Base-by-base conservation (phyloP, 2,797 vertebrate species). In the Bradypus variegatus region DNA sequence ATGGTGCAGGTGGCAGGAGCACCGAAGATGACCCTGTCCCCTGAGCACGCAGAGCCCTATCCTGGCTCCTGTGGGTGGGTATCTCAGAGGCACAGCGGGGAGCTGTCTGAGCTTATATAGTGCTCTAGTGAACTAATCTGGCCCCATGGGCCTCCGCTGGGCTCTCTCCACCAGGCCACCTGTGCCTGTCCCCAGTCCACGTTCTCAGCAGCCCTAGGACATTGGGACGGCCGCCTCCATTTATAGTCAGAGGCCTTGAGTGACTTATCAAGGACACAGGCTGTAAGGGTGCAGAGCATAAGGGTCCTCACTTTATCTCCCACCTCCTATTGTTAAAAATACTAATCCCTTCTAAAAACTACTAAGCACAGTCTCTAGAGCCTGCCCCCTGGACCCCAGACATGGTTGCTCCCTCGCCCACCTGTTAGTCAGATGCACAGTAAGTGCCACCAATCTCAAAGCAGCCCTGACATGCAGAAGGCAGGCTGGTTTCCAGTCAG, bases 141-240 rank as follows among this genome's bases (percentile, higher is more conserved):
- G 33, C 19, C 33, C 58, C 58, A 5, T 9, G 21, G 58, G 58
- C 58, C 58, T 58, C 58, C 7, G 58, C 58, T 21, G 58, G 58
- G 3, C 58, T 21, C 58, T 58, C 21, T 58, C 58, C 21, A 23
- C 58, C 21, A 58, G 58, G 58, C 58, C 8, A 2, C 21, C 23
- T 16, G 21, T 8, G 2, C 64, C 16, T 5, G 25, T 27, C 21
- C 14, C 21, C 6, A 0, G 13, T 8, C 10, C 0, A 33, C 53
- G 48, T 27, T 82, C 88, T 38, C 38, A 7, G 16, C 25, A 36
- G 58, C 53, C 31, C 21, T 11, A 62, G 78, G 53, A 31, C 2
- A 0, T 0, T 2, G 25, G 72, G 6, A 41, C 5, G 41, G 12
- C n/a, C 0, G 2, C 53, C 21, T 82, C 16, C 33, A 2, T 10